Conservation (phyloP, 2,888 invertebrate genomes). For the Melanchra persicariae region DNA sequence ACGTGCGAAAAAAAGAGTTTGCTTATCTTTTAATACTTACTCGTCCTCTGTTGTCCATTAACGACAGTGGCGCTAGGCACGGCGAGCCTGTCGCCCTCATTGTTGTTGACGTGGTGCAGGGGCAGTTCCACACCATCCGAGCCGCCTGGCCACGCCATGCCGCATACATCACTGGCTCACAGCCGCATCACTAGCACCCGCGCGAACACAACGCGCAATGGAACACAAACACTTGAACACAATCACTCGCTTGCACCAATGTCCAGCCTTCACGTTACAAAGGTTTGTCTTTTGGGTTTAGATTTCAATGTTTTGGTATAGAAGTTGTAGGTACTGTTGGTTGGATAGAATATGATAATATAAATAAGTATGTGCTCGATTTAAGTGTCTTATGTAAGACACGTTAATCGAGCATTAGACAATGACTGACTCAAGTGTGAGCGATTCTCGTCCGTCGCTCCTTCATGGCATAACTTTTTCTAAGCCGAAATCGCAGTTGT, state of each 20-base stretch:
- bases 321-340: constrained; percentile 3
- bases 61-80: constrained; percentile 71
- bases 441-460: background rate
- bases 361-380: background rate
- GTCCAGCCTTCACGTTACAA: constrained; percentile 62
- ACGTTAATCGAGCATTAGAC: background rate
- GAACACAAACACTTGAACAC: constrained; percentile 62
- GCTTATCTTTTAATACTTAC: constrained; percentile 69
- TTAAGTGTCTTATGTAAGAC: background rate
- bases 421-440: no score
- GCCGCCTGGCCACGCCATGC: constrained; percentile 88
- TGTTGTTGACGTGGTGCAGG: constrained; percentile 68
- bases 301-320: constrained; percentile 14
- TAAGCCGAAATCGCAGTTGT: background rate
- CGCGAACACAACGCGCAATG: constrained; percentile 39
- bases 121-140: constrained; percentile 84
- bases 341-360: no score
- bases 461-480: background rate
- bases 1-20: background rate
- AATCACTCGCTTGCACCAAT: constrained; percentile 62
- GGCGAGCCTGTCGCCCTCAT: constrained; percentile 63
- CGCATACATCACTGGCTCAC: constrained; percentile 70
- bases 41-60: constrained; percentile 70
- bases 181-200: constrained; percentile 49
- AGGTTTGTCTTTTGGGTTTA: constrained; percentile 13